Evolutionary conservation across 2,888 invertebrate genomes (phyloP).

Genomic region (Brachyopa scutellaris): DNA sequence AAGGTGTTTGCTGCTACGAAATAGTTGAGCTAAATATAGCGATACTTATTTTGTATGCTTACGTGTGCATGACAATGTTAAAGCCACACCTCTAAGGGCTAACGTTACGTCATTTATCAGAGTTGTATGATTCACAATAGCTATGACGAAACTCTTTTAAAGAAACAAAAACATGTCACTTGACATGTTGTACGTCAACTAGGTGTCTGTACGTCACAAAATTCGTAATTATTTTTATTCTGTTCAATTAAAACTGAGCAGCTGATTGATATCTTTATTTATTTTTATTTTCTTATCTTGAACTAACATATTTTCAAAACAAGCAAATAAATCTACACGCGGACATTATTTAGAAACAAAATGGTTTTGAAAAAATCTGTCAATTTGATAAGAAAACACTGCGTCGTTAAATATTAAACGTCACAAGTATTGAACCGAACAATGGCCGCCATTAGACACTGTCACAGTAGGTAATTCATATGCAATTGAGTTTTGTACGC

Average conservation of each 20-base stretch:
- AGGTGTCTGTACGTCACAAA: no score
- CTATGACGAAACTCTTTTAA: no score
- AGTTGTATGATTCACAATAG: no score
- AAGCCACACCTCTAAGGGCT: constrained; percentile 1
- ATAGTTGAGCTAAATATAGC: constrained; percentile 9
- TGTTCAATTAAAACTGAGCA: not conserved
- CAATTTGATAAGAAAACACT: not conserved
- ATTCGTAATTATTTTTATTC: not conserved
- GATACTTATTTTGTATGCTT: not conserved
- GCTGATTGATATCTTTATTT: not conserved
- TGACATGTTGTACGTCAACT: no score
- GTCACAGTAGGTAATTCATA: no score
- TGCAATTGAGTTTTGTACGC: no score
- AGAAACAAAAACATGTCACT: no score
- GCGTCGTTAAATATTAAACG: not conserved
- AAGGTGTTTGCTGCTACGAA: constrained; percentile 4
- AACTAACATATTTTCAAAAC: not conserved
- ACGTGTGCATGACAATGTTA: not conserved
- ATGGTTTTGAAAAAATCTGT: not conserved
- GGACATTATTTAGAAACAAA: no score
- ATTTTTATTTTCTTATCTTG: not conserved
- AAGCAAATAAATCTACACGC: no score
- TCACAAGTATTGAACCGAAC: not conserved
- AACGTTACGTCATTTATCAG: constrained; percentile 3
- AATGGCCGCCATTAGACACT: no score